Percentiles rank a stretch among this genome's conserved stretches.
Conservation (phyloP, 1,140 invertebrate species). For the Lasioglossum baleicum region DNA sequence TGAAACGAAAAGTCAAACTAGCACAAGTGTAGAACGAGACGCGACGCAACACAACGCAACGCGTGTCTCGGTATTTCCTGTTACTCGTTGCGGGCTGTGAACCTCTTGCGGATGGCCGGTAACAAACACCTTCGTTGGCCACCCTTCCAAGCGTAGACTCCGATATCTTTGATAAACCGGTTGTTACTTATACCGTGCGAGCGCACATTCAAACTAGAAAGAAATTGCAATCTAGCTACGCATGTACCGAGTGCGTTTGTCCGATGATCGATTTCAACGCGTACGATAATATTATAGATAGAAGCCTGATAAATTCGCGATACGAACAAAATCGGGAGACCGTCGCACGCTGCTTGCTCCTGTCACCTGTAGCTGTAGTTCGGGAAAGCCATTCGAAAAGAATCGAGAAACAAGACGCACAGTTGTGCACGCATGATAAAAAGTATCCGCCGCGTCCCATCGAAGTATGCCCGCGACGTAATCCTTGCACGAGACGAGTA, state of each 20-base stretch:
- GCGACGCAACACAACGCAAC: neutral
- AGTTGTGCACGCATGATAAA: neutral
- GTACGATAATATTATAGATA: too few relatives aligned
- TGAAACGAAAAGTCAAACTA: neutral
- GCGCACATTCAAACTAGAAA: conserved; percentile 29
- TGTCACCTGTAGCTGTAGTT: too few relatives aligned
- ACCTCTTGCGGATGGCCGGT: neutral
- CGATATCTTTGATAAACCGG: conserved; percentile 69
- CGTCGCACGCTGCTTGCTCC: too few relatives aligned
- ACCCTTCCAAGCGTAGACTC: conserved; percentile 18
- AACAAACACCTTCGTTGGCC: conserved; percentile 31
- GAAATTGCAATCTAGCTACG: neutral
- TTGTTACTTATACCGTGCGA: conserved; percentile 67
- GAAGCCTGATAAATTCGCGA: neutral
- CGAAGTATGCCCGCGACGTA: conserved; percentile 3
- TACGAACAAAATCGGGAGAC: neutral
- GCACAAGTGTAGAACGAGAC: neutral
- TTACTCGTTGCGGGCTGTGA: neutral
- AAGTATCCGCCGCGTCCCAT: neutral
- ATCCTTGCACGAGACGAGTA: conserved; percentile 25
- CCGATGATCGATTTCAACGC: too few relatives aligned
- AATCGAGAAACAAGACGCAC: too few relatives aligned
- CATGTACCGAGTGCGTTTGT: neutral
- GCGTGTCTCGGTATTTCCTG: conserved; percentile 33
- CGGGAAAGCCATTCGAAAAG: too few relatives aligned